Evolutionary conservation across 1,140 invertebrate species (phyloP).

Genomic region (Caenorhabditis tropicalis): DNA sequence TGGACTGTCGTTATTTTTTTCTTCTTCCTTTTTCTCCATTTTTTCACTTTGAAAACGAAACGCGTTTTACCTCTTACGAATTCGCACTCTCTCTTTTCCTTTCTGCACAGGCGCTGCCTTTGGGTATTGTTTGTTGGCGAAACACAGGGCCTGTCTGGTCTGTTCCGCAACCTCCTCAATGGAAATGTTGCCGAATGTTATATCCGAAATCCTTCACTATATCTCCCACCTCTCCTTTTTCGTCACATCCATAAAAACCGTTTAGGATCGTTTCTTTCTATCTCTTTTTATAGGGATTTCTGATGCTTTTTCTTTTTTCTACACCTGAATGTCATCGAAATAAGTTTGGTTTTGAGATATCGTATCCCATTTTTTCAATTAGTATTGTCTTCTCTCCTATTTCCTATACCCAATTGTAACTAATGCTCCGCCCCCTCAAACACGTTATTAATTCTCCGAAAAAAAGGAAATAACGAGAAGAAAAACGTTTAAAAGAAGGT

Average conservation of each 20-base stretch:
- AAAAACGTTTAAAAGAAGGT: conserved; percentile 8
- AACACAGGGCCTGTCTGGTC: conserved; percentile 14
- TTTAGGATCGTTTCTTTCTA: background rate
- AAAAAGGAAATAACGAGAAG: background rate
- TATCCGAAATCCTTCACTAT: background rate
- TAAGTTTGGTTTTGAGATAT: too few species aligned
- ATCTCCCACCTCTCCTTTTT: background rate
- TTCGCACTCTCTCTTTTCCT: background rate
- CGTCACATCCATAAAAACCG: background rate
- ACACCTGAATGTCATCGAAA: too few species aligned
- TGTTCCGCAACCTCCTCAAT: conserved; percentile 2
- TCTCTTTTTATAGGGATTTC: background rate
- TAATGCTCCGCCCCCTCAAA: background rate
- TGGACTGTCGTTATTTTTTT: conserved; percentile 16
- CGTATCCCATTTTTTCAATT: too few species aligned
- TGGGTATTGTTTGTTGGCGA: conserved; percentile 39
- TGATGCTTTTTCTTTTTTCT: too few species aligned
- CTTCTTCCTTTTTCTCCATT: background rate
- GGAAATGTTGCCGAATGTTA: background rate
- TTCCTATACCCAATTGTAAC: background rate
- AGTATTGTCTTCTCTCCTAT: background rate
- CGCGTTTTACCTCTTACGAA: conserved; percentile 20
- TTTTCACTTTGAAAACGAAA: background rate
- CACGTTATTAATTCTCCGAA: background rate
- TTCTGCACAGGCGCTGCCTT: background rate